A percentile compares a stretch with the other conserved stretches of the same genome.
These are phyloP conservation scores for Dermolepida albohirtum DNA, from an alignment of 2,888 invertebrate genomes.

Conservation along the genomic window DNA sequence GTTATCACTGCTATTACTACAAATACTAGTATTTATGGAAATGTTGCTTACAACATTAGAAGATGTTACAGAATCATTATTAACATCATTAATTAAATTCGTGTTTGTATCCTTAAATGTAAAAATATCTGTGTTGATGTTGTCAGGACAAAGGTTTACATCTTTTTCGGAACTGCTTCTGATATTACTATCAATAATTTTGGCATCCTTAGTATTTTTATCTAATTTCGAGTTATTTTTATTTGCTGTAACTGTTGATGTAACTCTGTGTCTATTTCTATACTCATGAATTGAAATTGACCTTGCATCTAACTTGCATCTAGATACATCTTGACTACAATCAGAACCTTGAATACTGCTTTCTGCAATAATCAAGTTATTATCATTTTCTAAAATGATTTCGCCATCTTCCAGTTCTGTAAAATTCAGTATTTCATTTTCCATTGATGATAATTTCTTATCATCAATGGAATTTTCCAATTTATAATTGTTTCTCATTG, in stretches of 20 bases:
- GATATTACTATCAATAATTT: too few species aligned
- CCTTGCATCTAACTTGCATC: not conserved
- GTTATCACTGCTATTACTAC: slow-evolving; percentile 53
- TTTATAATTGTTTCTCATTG: not conserved
- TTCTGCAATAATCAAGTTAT: slow-evolving; percentile 23
- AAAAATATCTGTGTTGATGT: too few species aligned
- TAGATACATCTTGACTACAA: not conserved
- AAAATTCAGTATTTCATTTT: not conserved
- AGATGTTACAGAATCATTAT: too few species aligned
- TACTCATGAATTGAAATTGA: slow-evolving; percentile 33
- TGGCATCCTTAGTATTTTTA: not conserved
- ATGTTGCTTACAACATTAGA: not conserved
- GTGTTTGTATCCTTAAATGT: too few species aligned
- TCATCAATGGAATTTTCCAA: not conserved
- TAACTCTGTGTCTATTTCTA: not conserved
- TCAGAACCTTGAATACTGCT: not conserved
- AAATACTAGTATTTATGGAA: slow-evolving; percentile 43
- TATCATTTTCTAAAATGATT: slow-evolving; percentile 14
- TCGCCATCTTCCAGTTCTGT: slow-evolving; percentile 19
- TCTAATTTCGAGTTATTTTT: not conserved
- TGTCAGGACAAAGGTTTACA: too few species aligned
- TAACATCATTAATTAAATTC: too few species aligned
- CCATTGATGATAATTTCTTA: not conserved
- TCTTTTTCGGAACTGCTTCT: too few species aligned
- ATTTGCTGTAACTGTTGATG: not conserved